These are phyloP conservation scores for Fringilla coelebs DNA, from an alignment of 2,797 vertebrate genomes.

Conservation along the genomic window DNA sequence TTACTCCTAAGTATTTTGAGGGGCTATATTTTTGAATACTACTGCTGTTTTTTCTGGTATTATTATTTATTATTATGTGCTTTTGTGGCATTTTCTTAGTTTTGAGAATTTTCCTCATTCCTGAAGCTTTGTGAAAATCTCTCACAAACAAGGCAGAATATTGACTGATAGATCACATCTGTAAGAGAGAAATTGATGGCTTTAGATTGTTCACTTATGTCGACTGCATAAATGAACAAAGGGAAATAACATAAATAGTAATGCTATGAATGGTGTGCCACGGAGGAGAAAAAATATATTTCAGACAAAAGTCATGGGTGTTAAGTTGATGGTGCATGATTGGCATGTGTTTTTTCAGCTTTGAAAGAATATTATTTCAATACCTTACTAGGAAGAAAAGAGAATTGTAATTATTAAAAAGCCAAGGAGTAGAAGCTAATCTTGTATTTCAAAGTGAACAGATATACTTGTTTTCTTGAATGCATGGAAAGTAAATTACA, in stretches of 20 bases:
- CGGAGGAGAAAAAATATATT: background rate
- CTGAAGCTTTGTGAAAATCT: background rate
- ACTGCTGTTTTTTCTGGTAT: background rate
- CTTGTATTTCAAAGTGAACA: background rate
- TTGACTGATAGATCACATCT: conserved; percentile 1
- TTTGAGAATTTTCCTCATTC: background rate
- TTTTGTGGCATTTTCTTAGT: background rate
- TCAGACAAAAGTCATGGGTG: background rate
- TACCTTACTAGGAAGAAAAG: background rate
- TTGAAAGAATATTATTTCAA: background rate
- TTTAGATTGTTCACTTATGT: background rate
- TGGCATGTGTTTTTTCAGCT: background rate
- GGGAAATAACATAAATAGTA: background rate
- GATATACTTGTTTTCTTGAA: background rate
- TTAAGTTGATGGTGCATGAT: background rate
- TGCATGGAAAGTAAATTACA: background rate
- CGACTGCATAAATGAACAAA: background rate
- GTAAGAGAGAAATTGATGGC: background rate
- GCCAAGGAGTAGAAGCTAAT: background rate
- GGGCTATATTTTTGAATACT: background rate
- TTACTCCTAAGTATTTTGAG: background rate
- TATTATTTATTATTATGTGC: background rate
- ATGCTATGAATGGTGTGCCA: background rate
- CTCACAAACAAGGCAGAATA: background rate
- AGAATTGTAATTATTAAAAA: background rate